Percentiles rank a stretch among this genome's conserved stretches.
phyloP scores from a whole-genome alignment of 2,113 vertebrate species.

The Tiliqua scincoides region DNA sequence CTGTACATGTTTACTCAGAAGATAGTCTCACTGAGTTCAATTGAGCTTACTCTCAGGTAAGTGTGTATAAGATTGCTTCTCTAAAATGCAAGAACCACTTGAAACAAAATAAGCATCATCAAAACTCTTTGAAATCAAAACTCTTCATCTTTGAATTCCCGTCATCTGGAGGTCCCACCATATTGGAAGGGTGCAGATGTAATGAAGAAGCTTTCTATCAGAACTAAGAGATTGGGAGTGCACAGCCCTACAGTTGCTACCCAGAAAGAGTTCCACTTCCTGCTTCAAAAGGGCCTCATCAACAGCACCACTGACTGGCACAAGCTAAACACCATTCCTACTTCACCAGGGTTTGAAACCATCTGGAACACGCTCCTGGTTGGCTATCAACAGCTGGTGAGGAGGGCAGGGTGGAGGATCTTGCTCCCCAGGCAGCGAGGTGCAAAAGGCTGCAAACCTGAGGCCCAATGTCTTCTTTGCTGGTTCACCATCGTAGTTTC shows the following conservation, averaged over 20 bases:
- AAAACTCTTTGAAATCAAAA: no score
- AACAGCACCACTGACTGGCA: neutral
- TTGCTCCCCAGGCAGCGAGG: no score
- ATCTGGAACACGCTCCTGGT: neutral
- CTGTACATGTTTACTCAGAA: no score
- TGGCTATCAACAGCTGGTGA: neutral
- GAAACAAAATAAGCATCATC: no score
- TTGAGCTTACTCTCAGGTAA: no score
- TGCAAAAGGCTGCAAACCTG: neutral
- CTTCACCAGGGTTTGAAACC: neutral
- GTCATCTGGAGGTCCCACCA: no score
- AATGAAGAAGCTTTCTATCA: neutral
- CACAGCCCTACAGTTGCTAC: neutral
- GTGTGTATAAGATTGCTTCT: no score
- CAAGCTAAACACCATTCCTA: neutral
- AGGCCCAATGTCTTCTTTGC: neutral
- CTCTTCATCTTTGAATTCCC: neutral
- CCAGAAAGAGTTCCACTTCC: neutral
- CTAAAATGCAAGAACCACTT: no score
- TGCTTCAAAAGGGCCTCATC: neutral
- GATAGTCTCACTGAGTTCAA: no score
- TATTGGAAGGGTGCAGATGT: neutral
- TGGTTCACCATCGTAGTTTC: neutral
- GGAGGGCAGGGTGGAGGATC: neutral
- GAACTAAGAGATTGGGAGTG: neutral